phyloP scores from a whole-genome alignment of 1,140 invertebrate genomes.

The Pseudomyrmex sp. region DNA sequence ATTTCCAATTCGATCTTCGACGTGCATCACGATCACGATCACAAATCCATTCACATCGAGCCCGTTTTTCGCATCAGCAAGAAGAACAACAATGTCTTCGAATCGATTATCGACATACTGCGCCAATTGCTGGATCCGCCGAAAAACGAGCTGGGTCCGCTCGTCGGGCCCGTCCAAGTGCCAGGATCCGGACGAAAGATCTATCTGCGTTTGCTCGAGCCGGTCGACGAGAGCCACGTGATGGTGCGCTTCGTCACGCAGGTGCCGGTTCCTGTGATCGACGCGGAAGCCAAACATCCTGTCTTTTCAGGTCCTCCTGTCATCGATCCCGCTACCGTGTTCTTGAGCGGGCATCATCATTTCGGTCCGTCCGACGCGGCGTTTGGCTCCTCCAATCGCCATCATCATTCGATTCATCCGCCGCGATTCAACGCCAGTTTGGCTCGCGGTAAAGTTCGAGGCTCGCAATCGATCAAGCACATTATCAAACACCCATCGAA shows the following conservation, averaged over 20 bases:
- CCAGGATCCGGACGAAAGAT: conserved; percentile 65
- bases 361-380: neutral
- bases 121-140: conserved; percentile 13
- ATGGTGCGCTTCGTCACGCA: conserved; percentile 66
- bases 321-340: neutral
- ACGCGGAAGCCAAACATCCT: neutral
- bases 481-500: neutral
- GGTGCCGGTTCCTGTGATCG: neutral
- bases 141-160: conserved; percentile 47
- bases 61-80: conserved; percentile 51
- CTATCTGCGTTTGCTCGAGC: conserved; percentile 67
- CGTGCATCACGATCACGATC: neutral
- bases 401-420: neutral
- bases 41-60: conserved; percentile 54
- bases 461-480: neutral
- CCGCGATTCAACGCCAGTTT: neutral
- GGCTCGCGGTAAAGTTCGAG: neutral
- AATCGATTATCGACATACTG: conserved; percentile 60
- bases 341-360: neutral
- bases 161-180: conserved; percentile 70
- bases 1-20: conserved; percentile 11
- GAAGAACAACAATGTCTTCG: conserved; percentile 43
- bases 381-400: neutral
- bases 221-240: conserved; percentile 54
- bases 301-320: neutral